Percentiles rank a stretch among this genome's conserved stretches.
phyloP scores from a whole-genome alignment of 1,140 invertebrate species.

The Zophobas atratus region DNA sequence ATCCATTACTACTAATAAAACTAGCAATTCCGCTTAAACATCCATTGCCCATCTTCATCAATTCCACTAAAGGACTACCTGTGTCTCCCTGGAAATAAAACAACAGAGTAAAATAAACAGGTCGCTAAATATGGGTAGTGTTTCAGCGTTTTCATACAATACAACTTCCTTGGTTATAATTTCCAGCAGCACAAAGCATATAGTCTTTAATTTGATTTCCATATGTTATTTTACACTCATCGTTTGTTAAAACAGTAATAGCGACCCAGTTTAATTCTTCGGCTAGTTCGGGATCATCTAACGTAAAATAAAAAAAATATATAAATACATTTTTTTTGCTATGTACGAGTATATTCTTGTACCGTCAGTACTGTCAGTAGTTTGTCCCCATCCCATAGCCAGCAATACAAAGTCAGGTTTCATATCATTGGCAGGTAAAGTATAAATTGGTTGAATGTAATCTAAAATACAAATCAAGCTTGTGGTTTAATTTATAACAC shows the following conservation, averaged over 20 bases:
- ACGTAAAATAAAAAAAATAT: no score
- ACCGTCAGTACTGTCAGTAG: no score
- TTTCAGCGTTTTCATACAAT: not conserved
- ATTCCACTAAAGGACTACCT: slow-evolving; percentile 12
- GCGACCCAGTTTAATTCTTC: slow-evolving; percentile 9
- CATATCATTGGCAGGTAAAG: no score
- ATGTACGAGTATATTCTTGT: not conserved
- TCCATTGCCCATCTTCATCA: not conserved
- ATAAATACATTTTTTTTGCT: not conserved
- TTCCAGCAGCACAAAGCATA: not conserved
- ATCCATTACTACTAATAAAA: slow-evolving; percentile 21
- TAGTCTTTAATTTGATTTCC: not conserved
- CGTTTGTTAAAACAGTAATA: not conserved
- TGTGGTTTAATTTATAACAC: no score
- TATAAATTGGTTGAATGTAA: no score
- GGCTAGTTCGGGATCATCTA: slow-evolving; percentile 2
- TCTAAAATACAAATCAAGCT: no score
- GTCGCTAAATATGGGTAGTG: not conserved
- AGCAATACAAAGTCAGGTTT: no score
- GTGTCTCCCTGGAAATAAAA: slow-evolving; percentile 17
- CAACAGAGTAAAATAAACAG: not conserved
- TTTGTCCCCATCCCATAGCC: no score
- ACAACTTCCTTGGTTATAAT: slow-evolving; percentile 29
- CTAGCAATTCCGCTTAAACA: slow-evolving; percentile 4
- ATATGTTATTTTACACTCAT: not conserved